phyloP scores from a whole-genome alignment of 2,888 invertebrate genomes.

The Diaperis boleti region DNA sequence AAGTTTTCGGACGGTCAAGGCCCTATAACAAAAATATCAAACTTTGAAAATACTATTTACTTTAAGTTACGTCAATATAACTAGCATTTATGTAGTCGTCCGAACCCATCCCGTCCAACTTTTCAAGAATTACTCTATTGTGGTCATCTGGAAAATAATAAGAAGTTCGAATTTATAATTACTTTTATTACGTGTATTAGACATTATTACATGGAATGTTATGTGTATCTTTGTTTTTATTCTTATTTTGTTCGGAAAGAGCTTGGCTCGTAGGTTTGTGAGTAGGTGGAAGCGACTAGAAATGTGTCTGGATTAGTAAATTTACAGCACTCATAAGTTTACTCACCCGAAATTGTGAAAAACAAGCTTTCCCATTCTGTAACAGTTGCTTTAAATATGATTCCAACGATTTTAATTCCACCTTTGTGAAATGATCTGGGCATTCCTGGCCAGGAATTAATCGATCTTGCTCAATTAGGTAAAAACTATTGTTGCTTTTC shows the following conservation, averaged over 20 bases:
- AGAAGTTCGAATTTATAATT: too few species aligned
- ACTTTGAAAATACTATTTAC: background rate
- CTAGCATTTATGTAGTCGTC: conserved; percentile 5
- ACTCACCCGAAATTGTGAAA: background rate
- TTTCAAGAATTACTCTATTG: background rate
- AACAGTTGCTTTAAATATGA: background rate
- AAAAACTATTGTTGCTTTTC: too few species aligned
- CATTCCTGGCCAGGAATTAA: background rate
- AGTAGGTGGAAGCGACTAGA: background rate
- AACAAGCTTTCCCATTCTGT: background rate
- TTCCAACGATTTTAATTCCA: background rate
- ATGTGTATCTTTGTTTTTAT: conserved; percentile 1
- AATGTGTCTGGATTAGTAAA: background rate
- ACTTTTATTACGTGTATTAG: background rate
- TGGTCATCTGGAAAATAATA: conserved; percentile 18
- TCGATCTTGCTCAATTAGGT: background rate
- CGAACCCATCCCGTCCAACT: background rate
- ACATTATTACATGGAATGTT: conserved; percentile 1
- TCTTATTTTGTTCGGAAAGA: background rate
- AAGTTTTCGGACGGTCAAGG: background rate
- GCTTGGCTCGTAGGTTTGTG: background rate
- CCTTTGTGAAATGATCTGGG: background rate
- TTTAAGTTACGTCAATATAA: conserved; percentile 11
- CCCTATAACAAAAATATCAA: conserved; percentile 1
- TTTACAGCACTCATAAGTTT: too few species aligned